Percentiles rank a stretch among this genome's conserved stretches.
phyloP scores from a whole-genome alignment of 2,797 vertebrate species.

The Eutrigla gurnardus region DNA sequence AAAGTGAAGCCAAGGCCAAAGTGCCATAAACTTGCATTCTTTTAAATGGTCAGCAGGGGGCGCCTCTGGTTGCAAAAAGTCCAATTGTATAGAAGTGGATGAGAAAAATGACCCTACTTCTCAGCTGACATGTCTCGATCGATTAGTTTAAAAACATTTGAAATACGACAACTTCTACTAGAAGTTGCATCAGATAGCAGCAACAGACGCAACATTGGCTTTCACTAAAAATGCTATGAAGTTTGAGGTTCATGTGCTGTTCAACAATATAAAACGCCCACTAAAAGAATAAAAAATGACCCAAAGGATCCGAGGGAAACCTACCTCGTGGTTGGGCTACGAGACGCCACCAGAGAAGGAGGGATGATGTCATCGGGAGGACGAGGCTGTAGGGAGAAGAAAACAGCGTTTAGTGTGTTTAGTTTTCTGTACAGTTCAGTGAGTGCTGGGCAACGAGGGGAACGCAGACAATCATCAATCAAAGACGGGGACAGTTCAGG shows the following conservation, averaged over 20 bases:
- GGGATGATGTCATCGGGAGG: too few relatives aligned
- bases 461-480: background rate
- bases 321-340: background rate
- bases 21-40: too few relatives aligned
- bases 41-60: too few relatives aligned
- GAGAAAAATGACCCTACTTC: too few relatives aligned
- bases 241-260: background rate
- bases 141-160: too few relatives aligned
- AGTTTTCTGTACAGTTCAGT: background rate
- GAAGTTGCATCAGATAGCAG: background rate
- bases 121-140: too few relatives aligned
- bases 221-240: background rate
- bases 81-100: too few relatives aligned
- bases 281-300: background rate
- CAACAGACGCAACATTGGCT: background rate
- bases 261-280: background rate
- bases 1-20: too few relatives aligned
- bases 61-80: too few relatives aligned
- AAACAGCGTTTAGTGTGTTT: background rate
- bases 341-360: background rate
- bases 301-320: background rate
- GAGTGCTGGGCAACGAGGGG: background rate
- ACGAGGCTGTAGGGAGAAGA: background rate
- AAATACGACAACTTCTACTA: background rate
- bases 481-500: background rate